phyloP scores from a whole-genome alignment of 2,113 vertebrate genomes.

The Rhagologus leucostigma region DNA sequence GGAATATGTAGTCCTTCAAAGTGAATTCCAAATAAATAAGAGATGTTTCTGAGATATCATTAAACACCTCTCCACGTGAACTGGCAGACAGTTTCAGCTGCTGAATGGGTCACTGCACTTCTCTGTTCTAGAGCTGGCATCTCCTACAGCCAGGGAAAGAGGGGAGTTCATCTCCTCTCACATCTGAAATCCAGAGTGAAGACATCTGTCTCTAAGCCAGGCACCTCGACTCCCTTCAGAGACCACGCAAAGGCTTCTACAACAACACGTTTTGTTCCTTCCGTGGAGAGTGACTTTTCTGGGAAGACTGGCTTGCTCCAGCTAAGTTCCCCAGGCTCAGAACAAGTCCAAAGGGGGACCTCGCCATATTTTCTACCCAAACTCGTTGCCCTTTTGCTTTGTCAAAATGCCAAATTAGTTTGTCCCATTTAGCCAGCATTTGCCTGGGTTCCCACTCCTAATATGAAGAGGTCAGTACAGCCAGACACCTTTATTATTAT shows the following conservation, averaged over 20 bases:
- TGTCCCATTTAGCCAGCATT: background rate
- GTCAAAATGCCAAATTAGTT: background rate
- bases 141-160: background rate
- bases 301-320: background rate
- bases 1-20: slow-evolving; percentile 19
- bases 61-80: background rate
- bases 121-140: background rate
- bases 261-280: background rate
- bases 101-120: background rate
- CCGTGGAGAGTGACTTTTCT: background rate
- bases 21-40: slow-evolving; percentile 12
- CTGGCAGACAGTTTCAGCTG: background rate
- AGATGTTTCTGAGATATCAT: background rate
- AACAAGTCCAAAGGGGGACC: background rate
- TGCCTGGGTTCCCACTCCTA: background rate
- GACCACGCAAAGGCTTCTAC: background rate
- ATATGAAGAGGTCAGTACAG: background rate
- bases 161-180: background rate
- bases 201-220: background rate
- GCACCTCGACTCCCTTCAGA: background rate
- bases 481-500: background rate
- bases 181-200: background rate
- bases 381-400: background rate
- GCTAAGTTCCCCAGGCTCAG: background rate
- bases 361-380: background rate